These are phyloP conservation scores for Muntiacus reevesi DNA, from an alignment of 2,113 vertebrate genomes.

Conservation along the genomic window DNA sequence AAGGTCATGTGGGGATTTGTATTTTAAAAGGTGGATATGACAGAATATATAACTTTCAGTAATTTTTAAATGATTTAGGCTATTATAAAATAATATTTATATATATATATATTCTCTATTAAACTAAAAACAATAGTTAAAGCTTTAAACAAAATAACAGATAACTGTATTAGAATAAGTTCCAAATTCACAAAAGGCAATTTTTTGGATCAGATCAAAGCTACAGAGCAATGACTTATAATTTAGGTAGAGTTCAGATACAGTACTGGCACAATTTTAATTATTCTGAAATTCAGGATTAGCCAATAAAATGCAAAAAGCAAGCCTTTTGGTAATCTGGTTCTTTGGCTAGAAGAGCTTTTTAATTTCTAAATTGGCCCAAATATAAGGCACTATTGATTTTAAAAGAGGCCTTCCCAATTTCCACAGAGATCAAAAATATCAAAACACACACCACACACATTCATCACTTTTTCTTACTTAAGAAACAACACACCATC, in stretches of 20 bases:
- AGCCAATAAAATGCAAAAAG: not conserved
- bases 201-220: not conserved
- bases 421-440: slow-evolving; percentile 59
- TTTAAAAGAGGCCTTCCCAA: slow-evolving; percentile 10
- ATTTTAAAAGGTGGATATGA: not conserved
- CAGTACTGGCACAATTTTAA: not conserved
- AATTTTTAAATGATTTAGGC: not conserved
- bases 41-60: not conserved
- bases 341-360: slow-evolving; percentile 15
- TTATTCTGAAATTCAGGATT: not conserved
- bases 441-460: not conserved
- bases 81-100: not conserved
- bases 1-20: not conserved
- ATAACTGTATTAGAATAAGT: not conserved
- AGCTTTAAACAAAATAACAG: not conserved
- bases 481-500: not conserved
- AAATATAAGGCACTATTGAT: slow-evolving; percentile 61
- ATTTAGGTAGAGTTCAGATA: not conserved
- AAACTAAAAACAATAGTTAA: not conserved
- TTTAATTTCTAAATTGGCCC: slow-evolving; percentile 57
- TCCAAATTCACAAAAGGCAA: slow-evolving; percentile 54
- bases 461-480: not conserved
- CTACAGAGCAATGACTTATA: not conserved
- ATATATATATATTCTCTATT: not conserved
- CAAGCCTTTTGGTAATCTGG: slow-evolving; percentile 57